Percentiles rank a stretch among this genome's conserved stretches.
phyloP scores from a whole-genome alignment of 2,888 invertebrate genomes.

The Lordiphosa andalusiaca region DNA sequence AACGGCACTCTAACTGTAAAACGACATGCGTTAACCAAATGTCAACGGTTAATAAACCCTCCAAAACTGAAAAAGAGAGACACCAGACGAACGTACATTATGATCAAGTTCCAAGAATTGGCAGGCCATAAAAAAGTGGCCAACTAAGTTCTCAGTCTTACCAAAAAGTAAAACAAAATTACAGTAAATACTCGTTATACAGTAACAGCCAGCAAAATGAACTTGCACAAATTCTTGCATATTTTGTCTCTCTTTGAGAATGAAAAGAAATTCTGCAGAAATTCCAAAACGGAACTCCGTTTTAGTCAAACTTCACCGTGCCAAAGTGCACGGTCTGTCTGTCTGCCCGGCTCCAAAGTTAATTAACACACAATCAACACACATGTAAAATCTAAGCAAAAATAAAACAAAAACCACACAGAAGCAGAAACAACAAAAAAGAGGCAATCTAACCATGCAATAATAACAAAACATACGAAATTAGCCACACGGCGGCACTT shows the following conservation, averaged over 20 bases:
- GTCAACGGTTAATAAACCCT: conserved; percentile 65
- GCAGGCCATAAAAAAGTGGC: conserved; percentile 24
- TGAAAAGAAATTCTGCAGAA: no score
- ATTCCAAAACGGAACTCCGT: background rate
- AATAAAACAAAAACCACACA: conserved; percentile 31
- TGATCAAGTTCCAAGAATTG: conserved; percentile 38
- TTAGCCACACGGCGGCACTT: conserved; percentile 56
- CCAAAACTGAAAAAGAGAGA: conserved; percentile 20
- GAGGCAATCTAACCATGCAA: conserved; percentile 58
- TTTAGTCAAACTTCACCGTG: conserved; percentile 19
- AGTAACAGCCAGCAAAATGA: conserved; percentile 2
- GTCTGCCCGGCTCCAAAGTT: conserved; percentile 55
- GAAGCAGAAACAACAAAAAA: conserved; percentile 30
- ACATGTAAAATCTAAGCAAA: conserved; percentile 19
- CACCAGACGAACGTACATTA: conserved; percentile 22
- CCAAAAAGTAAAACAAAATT: conserved; percentile 17
- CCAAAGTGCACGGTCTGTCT: conserved; percentile 34
- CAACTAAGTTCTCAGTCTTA: conserved; percentile 30
- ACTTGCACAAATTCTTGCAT: background rate
- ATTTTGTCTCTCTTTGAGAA: no score
- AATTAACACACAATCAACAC: conserved; percentile 71
- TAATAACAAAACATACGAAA: conserved; percentile 62
- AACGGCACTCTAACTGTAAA: conserved; percentile 64
- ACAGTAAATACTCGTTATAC: background rate
- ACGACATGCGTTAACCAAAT: conserved; percentile 63